Evolutionary conservation across 1,140 invertebrate genomes (phyloP).

Genomic region (Ceratosolen solmsi): DNA sequence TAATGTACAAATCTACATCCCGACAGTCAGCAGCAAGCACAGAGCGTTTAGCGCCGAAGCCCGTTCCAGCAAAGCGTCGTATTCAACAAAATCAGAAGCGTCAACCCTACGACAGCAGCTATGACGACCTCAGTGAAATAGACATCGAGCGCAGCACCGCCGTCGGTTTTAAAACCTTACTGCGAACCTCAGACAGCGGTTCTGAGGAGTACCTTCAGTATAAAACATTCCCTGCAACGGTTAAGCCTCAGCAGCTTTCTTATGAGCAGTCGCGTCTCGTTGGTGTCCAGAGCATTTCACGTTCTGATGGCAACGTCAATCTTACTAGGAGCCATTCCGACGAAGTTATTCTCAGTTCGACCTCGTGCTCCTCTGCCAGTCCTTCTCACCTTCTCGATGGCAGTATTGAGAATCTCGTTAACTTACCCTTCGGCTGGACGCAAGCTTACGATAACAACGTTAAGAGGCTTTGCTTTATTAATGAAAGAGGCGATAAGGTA

Average conservation of each 20-base stretch:
- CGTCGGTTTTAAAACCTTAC: conserved; percentile 61
- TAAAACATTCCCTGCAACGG: conserved; percentile 56
- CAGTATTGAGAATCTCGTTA: conserved; percentile 58
- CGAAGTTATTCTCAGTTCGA: conserved; percentile 60
- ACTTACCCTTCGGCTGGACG: conserved; percentile 64
- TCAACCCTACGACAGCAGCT: conserved; percentile 28
- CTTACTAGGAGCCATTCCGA: conserved; percentile 58
- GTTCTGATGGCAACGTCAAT: conserved; percentile 43
- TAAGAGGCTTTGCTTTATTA: conserved; percentile 63
- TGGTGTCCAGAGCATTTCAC: conserved; percentile 17
- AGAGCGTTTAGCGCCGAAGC: conserved; percentile 31
- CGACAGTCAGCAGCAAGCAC: background rate
- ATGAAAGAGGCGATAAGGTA: conserved; percentile 63
- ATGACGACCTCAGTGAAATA: conserved; percentile 53
- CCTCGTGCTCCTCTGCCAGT: conserved; percentile 51
- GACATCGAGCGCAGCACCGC: conserved; percentile 63
- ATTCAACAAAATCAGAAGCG: conserved; percentile 17
- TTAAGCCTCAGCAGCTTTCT: conserved; percentile 33
- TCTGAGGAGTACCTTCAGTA: conserved; percentile 65
- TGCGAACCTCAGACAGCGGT: conserved; percentile 64
- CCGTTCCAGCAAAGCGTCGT: conserved; percentile 54
- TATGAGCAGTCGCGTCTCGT: conserved; percentile 17
- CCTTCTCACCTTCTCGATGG: conserved; percentile 49
- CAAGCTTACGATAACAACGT: conserved; percentile 61
- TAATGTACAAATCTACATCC: too few relatives aligned